These are phyloP conservation scores for Panthera uncia DNA, from an alignment of 2,113 vertebrate genomes.

Conservation along the genomic window DNA sequence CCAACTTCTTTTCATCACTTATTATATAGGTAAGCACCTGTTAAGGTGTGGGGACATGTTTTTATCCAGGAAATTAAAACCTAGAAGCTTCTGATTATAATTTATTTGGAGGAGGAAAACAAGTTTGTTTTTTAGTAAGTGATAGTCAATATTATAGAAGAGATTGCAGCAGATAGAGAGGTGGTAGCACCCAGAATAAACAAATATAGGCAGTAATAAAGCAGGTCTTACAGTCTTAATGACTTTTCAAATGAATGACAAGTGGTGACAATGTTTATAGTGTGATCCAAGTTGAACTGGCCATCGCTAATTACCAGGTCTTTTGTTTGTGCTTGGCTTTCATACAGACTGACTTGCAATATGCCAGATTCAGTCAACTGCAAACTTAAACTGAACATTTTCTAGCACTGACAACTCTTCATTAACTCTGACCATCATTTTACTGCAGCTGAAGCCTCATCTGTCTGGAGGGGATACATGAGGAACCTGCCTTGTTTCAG, in stretches of 20 bases:
- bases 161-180: background rate
- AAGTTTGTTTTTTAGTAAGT: background rate
- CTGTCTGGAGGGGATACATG: constrained; percentile 38
- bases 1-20: background rate
- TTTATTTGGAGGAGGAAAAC: constrained; percentile 22
- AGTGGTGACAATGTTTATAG: background rate
- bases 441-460: constrained; percentile 50
- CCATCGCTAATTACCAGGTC: constrained; percentile 25
- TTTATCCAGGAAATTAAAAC: constrained; percentile 30
- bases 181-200: background rate
- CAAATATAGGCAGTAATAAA: background rate
- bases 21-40: background rate
- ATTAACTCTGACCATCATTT: constrained; percentile 55
- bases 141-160: background rate
- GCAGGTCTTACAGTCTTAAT: background rate
- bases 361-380: background rate
- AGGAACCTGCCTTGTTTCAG: constrained; percentile 51
- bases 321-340: constrained; percentile 32
- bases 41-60: background rate
- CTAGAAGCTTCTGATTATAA: background rate
- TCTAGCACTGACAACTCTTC: constrained; percentile 41
- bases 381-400: background rate
- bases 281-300: background rate
- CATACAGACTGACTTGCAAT: background rate
- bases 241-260: constrained; percentile 26